These are phyloP conservation scores for Malurus elegans DNA, from an alignment of 2,113 vertebrate genomes.

Conservation along the genomic window DNA sequence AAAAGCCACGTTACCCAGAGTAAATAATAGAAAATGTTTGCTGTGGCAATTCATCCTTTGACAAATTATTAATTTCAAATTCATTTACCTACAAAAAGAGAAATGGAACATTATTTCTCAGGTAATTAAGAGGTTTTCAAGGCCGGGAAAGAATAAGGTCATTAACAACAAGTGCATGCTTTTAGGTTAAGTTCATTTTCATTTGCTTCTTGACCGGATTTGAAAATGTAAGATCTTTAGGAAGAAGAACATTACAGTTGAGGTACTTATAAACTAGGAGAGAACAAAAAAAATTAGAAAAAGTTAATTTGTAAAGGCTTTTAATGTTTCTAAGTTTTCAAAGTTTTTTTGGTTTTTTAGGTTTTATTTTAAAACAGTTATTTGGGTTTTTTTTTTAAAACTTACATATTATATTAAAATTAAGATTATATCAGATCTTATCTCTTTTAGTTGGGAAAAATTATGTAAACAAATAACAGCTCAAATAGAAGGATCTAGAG, in stretches of 20 bases:
- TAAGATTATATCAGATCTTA: background rate
- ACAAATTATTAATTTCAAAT: slow-evolving; percentile 39
- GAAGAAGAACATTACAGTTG: background rate
- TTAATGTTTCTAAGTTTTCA: background rate
- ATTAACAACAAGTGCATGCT: background rate
- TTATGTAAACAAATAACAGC: background rate
- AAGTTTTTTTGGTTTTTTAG: background rate
- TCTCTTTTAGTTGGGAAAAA: background rate
- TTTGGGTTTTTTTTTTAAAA: background rate
- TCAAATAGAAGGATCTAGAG: fast-evolving
- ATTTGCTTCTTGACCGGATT: background rate
- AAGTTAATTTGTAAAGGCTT: background rate
- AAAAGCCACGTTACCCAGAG: slow-evolving; percentile 2
- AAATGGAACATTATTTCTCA: background rate
- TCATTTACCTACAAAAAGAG: background rate
- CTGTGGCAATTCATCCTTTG: background rate
- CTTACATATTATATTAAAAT: background rate
- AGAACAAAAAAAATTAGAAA: slow-evolving; percentile 1
- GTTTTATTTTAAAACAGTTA: background rate
- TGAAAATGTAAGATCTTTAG: slow-evolving; percentile 1
- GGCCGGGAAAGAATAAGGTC: background rate
- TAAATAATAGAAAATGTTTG: slow-evolving; percentile 22
- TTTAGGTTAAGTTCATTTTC: background rate
- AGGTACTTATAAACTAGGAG: background rate
- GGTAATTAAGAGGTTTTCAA: slow-evolving; percentile 33